phyloP scores from a whole-genome alignment of 2,113 vertebrate genomes.

The Pterophyllum scalare region DNA sequence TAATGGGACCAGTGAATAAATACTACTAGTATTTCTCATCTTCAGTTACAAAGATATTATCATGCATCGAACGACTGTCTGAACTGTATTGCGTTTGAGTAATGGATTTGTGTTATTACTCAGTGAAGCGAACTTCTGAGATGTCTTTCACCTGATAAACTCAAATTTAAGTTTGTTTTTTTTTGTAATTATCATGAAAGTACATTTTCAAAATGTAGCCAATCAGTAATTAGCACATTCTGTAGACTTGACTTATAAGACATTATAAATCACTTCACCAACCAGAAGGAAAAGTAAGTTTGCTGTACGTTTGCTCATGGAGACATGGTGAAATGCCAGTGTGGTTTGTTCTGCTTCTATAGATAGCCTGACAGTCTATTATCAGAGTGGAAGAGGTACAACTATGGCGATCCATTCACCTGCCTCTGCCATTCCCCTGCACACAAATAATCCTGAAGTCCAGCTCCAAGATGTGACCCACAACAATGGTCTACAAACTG shows the following conservation, averaged over 20 bases:
- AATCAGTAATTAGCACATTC: no score
- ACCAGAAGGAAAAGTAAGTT: constrained; percentile 1
- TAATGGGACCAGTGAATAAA: no score
- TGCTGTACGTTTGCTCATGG: constrained; percentile 35
- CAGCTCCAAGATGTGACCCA: constrained; percentile 27
- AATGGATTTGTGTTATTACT: no score
- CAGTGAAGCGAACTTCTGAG: no score
- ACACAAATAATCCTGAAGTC: constrained; percentile 14
- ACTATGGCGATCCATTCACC: constrained; percentile 78
- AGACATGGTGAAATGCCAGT: constrained; percentile 57
- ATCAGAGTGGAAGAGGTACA: constrained; percentile 70
- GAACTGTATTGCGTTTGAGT: no score
- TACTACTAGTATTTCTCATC: no score
- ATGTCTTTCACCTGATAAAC: no score
- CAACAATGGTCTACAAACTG: not conserved
- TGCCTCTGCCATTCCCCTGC: constrained; percentile 75
- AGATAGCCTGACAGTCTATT: constrained; percentile 73
- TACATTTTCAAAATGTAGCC: no score
- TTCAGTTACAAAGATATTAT: no score
- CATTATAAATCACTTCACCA: not conserved
- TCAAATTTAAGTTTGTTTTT: no score
- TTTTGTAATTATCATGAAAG: no score
- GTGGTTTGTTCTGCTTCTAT: constrained; percentile 74
- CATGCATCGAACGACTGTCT: no score
- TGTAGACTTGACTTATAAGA: not conserved